A percentile compares a stretch with the other conserved stretches of the same genome.
These are phyloP conservation scores for Ophonus ardosiacus DNA, from an alignment of 2,888 invertebrate genomes.

Conservation along the genomic window DNA sequence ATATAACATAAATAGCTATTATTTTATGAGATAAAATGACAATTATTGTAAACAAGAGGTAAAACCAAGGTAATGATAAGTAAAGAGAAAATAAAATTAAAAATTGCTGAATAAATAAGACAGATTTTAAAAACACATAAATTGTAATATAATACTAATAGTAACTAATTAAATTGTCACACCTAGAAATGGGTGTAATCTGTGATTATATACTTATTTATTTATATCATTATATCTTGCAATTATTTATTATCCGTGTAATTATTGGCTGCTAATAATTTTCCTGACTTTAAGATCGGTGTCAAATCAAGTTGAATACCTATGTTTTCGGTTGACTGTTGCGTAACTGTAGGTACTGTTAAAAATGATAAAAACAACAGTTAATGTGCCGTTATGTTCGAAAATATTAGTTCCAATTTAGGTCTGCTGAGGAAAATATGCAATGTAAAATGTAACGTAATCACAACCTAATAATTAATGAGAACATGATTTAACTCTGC, in stretches of 20 bases:
- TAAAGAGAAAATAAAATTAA: too few species aligned
- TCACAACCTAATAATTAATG: conserved; percentile 1
- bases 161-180: too few species aligned
- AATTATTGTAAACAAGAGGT: too few species aligned
- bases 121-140: too few species aligned
- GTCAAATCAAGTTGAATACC: neutral
- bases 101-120: too few species aligned
- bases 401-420: conserved; percentile 21
- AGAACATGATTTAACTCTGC: neutral
- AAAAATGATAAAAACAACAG: conserved; percentile 32
- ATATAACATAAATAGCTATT: too few species aligned
- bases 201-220: too few species aligned
- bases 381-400: conserved; percentile 30
- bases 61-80: too few species aligned
- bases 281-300: neutral
- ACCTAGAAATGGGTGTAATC: too few species aligned
- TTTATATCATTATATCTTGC: too few species aligned
- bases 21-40: too few species aligned
- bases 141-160: too few species aligned
- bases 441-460: neutral
- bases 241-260: neutral
- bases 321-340: neutral
- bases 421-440: neutral
- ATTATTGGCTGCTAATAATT: neutral
- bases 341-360: conserved; percentile 23